A percentile compares a stretch with the other conserved stretches of the same genome.
Evolutionary conservation across 2,797 vertebrate genomes (phyloP).

Genomic region (Pseudochirops cupreus): DNA sequence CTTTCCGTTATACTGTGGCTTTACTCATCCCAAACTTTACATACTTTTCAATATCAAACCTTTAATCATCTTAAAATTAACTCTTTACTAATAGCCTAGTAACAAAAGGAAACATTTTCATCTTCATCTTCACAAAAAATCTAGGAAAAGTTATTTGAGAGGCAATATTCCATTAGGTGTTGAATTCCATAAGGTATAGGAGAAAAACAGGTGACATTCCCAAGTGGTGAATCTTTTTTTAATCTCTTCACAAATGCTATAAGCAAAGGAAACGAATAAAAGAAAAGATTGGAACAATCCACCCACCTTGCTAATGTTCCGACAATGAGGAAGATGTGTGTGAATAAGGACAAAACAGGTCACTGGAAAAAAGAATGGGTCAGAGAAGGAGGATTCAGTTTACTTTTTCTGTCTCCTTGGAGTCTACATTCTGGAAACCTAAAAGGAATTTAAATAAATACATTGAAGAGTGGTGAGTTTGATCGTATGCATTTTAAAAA

Average conservation of each 20-base stretch:
- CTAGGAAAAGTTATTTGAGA: constrained; percentile 59
- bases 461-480: constrained; percentile 30
- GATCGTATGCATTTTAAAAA: constrained; percentile 52
- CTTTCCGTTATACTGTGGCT: background rate
- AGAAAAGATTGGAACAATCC: constrained; percentile 72
- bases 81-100: constrained; percentile 20
- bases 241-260: constrained; percentile 81
- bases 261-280: constrained; percentile 80
- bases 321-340: constrained; percentile 66
- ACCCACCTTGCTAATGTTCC: constrained; percentile 59
- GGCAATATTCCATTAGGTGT: constrained; percentile 66
- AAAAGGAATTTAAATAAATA: constrained; percentile 70
- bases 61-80: constrained; percentile 41
- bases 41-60: background rate
- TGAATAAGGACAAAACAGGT: constrained; percentile 61
- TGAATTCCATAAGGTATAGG: constrained; percentile 62
- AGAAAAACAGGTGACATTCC: constrained; percentile 55
- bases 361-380: constrained; percentile 52
- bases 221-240: constrained; percentile 76
- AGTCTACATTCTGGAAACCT: constrained; percentile 65
- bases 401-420: constrained; percentile 66
- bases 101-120: constrained; percentile 52
- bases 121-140: constrained; percentile 65
- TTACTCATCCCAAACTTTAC: background rate
- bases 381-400: constrained; percentile 42